Conservation (phyloP, 37 sponge, comb jelly and placozoan species). For the Halisarca cf. caerulea region DNA sequence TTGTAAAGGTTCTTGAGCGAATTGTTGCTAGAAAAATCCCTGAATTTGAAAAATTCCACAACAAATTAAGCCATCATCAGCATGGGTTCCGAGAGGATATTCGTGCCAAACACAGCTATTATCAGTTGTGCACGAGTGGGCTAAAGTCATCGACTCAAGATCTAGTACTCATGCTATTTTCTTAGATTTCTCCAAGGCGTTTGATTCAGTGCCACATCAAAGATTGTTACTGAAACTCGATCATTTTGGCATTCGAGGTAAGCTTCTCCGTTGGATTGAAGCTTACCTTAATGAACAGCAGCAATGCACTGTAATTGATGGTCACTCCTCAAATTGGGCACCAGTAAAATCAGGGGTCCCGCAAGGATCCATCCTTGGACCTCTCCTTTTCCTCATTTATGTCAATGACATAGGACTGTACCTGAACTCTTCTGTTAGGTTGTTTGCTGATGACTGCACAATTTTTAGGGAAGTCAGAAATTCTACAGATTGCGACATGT, state of each 20-base stretch:
- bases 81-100: conserved; percentile 27
- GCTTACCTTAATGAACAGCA: neutral
- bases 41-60: neutral
- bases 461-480: neutral
- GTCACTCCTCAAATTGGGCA: conserved; percentile 4
- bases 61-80: conserved; percentile 10
- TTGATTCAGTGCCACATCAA: conserved; percentile 33
- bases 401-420: conserved; percentile 26
- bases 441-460: conserved; percentile 21
- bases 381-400: conserved; percentile 38
- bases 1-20: too few relatives aligned
- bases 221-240: conserved; percentile 30
- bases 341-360: conserved; percentile 24
- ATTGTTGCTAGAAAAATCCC: too few relatives aligned
- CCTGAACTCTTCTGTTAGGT: neutral
- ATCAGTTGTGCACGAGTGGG: conserved; percentile 35
- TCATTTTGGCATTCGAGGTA: conserved; percentile 1
- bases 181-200: conserved; percentile 46
- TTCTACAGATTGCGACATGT: neutral
- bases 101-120: conserved; percentile 45
- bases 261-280: conserved; percentile 1
- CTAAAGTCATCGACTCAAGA: neutral
- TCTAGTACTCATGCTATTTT: conserved; percentile 22
- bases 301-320: conserved; percentile 35
- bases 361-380: conserved; percentile 41